Evolutionary conservation across 2,113 vertebrate genomes (phyloP).

Genomic region (Castor canadensis): DNA sequence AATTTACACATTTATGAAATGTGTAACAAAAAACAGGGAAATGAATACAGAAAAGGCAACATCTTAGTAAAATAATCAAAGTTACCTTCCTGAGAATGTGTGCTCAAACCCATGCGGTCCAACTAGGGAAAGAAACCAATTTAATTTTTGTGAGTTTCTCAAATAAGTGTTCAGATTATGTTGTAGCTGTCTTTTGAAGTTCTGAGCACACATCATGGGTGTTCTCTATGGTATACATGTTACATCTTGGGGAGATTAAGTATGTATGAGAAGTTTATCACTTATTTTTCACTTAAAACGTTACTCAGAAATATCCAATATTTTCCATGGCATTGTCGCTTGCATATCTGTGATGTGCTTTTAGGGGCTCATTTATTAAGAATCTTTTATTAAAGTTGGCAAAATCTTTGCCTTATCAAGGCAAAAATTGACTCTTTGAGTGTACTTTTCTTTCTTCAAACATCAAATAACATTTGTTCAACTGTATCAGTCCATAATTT

Average conservation of each 20-base stretch:
- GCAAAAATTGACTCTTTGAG: neutral
- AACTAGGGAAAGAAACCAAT: neutral
- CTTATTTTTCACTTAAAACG: neutral
- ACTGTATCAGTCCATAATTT: neutral
- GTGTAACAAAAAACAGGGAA: neutral
- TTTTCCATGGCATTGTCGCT: neutral
- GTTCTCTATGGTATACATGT: neutral
- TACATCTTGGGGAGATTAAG: slow-evolving; percentile 21
- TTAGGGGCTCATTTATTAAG: neutral
- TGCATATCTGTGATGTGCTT: neutral
- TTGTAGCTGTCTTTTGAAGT: neutral
- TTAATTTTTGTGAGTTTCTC: neutral
- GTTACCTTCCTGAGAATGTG: neutral
- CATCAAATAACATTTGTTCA: neutral
- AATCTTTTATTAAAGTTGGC: neutral
- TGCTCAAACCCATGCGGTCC: neutral
- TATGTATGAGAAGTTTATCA: neutral
- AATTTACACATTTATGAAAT: neutral
- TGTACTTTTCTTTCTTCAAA: neutral
- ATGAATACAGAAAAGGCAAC: neutral
- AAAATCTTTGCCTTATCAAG: neutral
- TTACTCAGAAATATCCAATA: neutral
- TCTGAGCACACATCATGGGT: neutral
- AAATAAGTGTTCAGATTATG: neutral
- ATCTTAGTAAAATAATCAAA: neutral